phyloP scores from a whole-genome alignment of 2,888 invertebrate genomes.

The Amphiduros pacificus region DNA sequence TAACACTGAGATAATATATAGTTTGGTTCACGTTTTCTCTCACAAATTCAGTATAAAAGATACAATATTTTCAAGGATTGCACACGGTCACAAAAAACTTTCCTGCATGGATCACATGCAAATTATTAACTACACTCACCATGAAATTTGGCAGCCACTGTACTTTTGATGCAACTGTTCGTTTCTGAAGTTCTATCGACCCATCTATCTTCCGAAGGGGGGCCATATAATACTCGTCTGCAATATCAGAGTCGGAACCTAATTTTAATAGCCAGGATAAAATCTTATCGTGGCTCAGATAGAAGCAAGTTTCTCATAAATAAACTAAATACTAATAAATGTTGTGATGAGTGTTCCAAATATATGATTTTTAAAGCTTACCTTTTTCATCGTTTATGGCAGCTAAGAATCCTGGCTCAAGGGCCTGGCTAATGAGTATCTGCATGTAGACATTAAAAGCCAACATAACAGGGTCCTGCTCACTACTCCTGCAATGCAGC shows the following conservation, averaged over 20 bases:
- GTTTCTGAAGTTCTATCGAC: conserved; percentile 11
- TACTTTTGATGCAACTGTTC: conserved; percentile 8
- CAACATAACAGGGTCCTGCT: conserved; percentile 51
- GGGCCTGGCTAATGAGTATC: conserved; percentile 52
- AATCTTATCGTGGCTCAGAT: too few species aligned
- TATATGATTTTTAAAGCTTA: not conserved
- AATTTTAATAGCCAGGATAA: not conserved
- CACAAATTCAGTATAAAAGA: too few species aligned
- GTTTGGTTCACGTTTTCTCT: too few species aligned
- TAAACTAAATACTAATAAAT: not conserved
- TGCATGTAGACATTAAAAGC: conserved; percentile 54
- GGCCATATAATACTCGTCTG: conserved; percentile 25
- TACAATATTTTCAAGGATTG: too few species aligned
- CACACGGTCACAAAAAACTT: too few species aligned
- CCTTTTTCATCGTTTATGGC: conserved; percentile 24
- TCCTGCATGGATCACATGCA: not conserved
- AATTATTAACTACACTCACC: conserved; percentile 4
- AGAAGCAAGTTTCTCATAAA: too few species aligned
- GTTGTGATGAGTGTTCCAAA: not conserved
- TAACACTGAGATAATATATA: too few species aligned
- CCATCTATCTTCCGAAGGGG: conserved; percentile 22
- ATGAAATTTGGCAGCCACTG: conserved; percentile 20
- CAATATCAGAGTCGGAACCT: not conserved
- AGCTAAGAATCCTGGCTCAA: conserved; percentile 50
- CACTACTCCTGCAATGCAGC: too few species aligned